These are phyloP conservation scores for Heteromurus nitidus DNA, from an alignment of 2,888 invertebrate species.

Conservation along the genomic window DNA sequence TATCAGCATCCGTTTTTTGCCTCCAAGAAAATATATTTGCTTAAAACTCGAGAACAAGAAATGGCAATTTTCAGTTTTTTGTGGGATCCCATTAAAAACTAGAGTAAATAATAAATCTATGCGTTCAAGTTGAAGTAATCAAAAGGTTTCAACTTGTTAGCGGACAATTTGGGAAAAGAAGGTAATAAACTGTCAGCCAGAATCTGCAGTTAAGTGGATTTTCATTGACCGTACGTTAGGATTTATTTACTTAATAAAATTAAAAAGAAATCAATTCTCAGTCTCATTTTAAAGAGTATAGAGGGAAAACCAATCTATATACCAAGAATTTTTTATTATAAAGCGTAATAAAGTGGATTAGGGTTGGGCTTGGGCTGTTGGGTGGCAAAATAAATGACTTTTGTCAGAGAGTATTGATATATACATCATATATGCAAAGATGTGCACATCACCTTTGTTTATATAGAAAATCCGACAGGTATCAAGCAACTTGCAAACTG, in stretches of 20 bases:
- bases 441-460: no score
- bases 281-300: not conserved
- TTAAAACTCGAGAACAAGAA: conserved; percentile 1
- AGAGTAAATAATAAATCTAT: no score
- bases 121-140: no score
- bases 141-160: conserved; percentile 13
- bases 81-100: no score
- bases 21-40: no score
- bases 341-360: conserved; percentile 7
- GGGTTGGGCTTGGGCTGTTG: conserved; percentile 50
- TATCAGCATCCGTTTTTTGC: conserved; percentile 6
- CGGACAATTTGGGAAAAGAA: not conserved
- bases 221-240: not conserved
- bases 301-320: conserved; percentile 7
- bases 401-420: not conserved
- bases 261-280: conserved; percentile 50
- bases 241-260: conserved; percentile 30
- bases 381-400: conserved; percentile 41
- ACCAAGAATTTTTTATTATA: not conserved
- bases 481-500: not conserved
- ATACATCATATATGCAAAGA: no score
- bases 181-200: conserved; percentile 38
- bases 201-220: conserved; percentile 8
- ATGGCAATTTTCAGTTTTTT: not conserved
- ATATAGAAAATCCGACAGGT: no score